Evolutionary conservation across 2,113 vertebrate species (phyloP), one percentile per base, ranked within the genome.

Genomic region (Dasyprocta punctata): DNA sequence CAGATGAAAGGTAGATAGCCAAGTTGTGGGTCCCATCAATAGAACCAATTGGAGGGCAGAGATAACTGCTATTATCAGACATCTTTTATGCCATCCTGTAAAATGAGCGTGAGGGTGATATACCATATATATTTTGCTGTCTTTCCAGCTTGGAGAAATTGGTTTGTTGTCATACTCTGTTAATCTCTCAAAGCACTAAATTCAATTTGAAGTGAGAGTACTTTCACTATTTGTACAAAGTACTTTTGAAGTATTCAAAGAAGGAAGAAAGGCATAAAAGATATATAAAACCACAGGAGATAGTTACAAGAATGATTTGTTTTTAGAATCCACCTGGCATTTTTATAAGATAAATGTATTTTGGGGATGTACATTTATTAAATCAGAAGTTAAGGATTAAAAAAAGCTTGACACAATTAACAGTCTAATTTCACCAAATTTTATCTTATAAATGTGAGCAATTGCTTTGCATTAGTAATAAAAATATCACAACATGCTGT

Each of bases 81-180:
- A 82, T 94, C 75, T 86, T 96, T 94, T 96, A 93, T 87, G 85
- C 92, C 96, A 86, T 93, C 36, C 52, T 95, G n/a, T 94, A 96
- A 98, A 92, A 96, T 26, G 90, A 96, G 75, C 49, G 73, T 22
- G 8, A 85, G 60, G 61, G 20, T 89, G 95, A 96, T 94, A 86
- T 7, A 41, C 67, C n/a, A 24, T 87, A 86, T 94, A 95, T 58
- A 80, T 81, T 96, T 97, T 96, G 78, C 67, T 92, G 89, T 97
- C 97, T 96, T 97, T 98, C 92, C 78, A 87, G 73, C 89, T 96
- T 96, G 86, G 90, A 95, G 92, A 97, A 98, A 97, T 97, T 93
- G 97, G 86, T 92, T 97, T 94, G 95, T 98, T 98, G 98, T 96
- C 97, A 96, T 95, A 94, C 83, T 47, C 94, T 97, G 93, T 97